Percentiles rank a stretch among this genome's conserved stretches.
phyloP scores from a whole-genome alignment of 2,797 vertebrate genomes.

The Anabas testudineus region DNA sequence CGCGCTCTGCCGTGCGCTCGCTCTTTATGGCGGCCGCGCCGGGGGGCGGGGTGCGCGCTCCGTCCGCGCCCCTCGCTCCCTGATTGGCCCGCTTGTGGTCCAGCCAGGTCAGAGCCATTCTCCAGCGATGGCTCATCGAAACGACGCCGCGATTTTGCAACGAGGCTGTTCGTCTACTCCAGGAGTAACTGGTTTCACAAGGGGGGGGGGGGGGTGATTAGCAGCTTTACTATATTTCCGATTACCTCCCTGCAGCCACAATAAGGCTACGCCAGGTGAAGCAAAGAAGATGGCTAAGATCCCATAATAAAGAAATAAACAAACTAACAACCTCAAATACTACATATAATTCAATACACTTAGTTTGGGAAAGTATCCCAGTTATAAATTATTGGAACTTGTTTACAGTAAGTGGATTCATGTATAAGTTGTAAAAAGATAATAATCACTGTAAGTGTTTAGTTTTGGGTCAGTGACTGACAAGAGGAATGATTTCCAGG shows the following conservation, averaged over 20 bases:
- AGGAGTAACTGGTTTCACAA: slow-evolving; percentile 32
- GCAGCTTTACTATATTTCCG: slow-evolving; percentile 9
- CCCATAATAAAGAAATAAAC: not conserved
- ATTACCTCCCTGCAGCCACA: not conserved
- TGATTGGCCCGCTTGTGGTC: slow-evolving; percentile 54
- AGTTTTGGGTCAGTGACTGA: not conserved
- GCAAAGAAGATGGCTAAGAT: not conserved
- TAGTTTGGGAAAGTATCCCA: not conserved
- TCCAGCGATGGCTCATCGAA: slow-evolving; percentile 36
- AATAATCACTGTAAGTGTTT: not conserved
- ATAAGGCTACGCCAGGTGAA: not conserved
- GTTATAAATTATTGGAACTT: not conserved
- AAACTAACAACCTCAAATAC: not conserved
- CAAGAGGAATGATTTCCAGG: not conserved
- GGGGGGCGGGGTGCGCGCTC: slow-evolving; percentile 19
- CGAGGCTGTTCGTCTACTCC: not conserved
- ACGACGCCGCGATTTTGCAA: slow-evolving; percentile 5
- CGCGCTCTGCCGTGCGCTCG: not conserved
- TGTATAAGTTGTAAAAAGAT: not conserved
- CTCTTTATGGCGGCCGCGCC: not conserved
- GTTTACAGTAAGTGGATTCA: not conserved
- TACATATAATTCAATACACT: slow-evolving; percentile 19
- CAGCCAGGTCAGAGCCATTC: not conserved
- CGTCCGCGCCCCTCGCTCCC: accelerated
- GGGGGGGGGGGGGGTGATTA: not conserved